A percentile compares a stretch with the other conserved stretches of the same genome.
These are phyloP conservation scores for Apocrypta bakeri DNA, from an alignment of 1,140 invertebrate genomes.

Conservation along the genomic window DNA sequence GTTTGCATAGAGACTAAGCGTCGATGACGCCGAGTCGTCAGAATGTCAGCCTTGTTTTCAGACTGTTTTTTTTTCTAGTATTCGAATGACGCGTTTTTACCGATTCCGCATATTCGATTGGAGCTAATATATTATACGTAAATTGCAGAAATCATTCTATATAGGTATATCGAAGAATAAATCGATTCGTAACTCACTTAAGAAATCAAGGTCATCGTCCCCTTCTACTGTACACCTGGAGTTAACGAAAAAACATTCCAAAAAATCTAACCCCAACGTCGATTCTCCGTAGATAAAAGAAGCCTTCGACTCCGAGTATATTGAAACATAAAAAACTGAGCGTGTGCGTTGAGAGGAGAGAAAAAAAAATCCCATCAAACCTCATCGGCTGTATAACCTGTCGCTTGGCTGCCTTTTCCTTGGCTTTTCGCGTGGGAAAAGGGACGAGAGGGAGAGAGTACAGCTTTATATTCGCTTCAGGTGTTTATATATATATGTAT, in stretches of 20 bases:
- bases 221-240: too few relatives aligned
- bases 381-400: constrained; percentile 42
- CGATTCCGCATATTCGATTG: too few relatives aligned
- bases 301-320: constrained; percentile 22
- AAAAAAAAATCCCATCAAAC: constrained; percentile 14
- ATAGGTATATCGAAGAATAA: too few relatives aligned
- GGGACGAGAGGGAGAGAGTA: not conserved
- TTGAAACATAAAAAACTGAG: not conserved
- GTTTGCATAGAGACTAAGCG: constrained; percentile 6
- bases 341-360: not conserved
- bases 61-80: not conserved
- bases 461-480: not conserved
- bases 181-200: not conserved
- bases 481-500: not conserved
- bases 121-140: too few relatives aligned
- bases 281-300: not conserved
- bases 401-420: constrained; percentile 38
- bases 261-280: not conserved
- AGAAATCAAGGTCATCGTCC: too few relatives aligned
- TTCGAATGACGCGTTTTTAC: not conserved
- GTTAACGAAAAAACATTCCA: not conserved
- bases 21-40: not conserved
- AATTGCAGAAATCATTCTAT: too few relatives aligned
- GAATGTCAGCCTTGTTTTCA: not conserved
- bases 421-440: constrained; percentile 47